Conservation (phyloP, 2,888 invertebrate genomes). For the Acanthococcus lagerstroemiae region DNA sequence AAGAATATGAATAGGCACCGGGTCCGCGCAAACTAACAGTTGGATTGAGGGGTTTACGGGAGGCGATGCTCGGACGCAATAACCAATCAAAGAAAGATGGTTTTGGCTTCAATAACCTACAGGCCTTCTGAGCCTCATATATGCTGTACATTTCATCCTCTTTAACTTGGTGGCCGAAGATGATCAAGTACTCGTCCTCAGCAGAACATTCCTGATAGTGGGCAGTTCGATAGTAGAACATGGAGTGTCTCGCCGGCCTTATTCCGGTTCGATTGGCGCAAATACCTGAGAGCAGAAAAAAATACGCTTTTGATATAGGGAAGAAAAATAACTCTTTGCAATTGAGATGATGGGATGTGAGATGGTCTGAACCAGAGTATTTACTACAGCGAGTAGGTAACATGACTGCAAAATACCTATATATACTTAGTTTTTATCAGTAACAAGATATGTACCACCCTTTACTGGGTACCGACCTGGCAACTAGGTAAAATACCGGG, state of each 20-base stretch:
- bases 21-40: background rate
- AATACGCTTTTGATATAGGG: background rate
- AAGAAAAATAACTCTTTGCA: too few relatives aligned
- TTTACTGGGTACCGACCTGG: too few relatives aligned
- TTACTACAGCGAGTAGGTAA: too few relatives aligned
- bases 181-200: slow-evolving; percentile 5
- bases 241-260: background rate
- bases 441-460: too few relatives aligned
- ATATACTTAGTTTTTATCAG: too few relatives aligned
- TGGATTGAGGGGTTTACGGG: background rate
- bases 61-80: background rate
- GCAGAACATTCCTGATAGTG: background rate
- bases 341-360: too few relatives aligned
- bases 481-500: too few relatives aligned
- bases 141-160: slow-evolving; percentile 12
- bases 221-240: background rate
- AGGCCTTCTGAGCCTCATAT: background rate
- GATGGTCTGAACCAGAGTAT: too few relatives aligned
- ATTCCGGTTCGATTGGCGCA: slow-evolving; percentile 12
- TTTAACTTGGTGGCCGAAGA: slow-evolving; percentile 8
- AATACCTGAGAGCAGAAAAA: background rate
- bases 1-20: background rate
- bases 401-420: too few relatives aligned
- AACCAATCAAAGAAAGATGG: slow-evolving; percentile 12
- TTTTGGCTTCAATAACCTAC: background rate